A percentile compares a stretch with the other conserved stretches of the same genome.
phyloP scores from a whole-genome alignment of 1,140 invertebrate species.

The Chironomus tepperi region DNA sequence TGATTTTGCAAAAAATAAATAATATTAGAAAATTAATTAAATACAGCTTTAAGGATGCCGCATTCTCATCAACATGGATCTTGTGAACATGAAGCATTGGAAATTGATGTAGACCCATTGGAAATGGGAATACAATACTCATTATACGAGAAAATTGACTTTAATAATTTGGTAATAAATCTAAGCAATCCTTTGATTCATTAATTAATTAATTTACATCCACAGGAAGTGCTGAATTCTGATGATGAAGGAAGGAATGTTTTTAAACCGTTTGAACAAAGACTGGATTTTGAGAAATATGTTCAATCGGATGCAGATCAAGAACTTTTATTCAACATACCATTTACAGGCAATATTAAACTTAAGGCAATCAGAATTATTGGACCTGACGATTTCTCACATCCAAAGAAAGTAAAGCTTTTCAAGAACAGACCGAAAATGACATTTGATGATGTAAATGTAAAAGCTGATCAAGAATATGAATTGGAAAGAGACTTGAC shows the following conservation, averaged over 20 bases:
- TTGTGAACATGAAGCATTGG: constrained; percentile 27
- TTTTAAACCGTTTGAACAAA: constrained; percentile 87
- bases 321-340: constrained; percentile 91
- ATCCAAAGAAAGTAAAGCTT: constrained; percentile 80
- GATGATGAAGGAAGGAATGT: constrained; percentile 80
- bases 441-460: constrained; percentile 80
- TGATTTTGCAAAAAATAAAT: neutral
- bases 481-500: constrained; percentile 69
- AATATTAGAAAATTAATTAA: neutral
- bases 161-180: constrained; percentile 79
- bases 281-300: constrained; percentile 70
- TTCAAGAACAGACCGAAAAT: constrained; percentile 88
- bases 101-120: constrained; percentile 50
- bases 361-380: constrained; percentile 86
- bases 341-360: constrained; percentile 91
- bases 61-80: constrained; percentile 19
- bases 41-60: neutral
- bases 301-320: constrained; percentile 93
- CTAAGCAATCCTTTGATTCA: neutral
- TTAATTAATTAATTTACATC: neutral
- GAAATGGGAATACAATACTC: constrained; percentile 80
- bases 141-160: constrained; percentile 83
- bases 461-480: constrained; percentile 81
- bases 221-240: constrained; percentile 30
- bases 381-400: constrained; percentile 72